Percentiles rank a stretch among this genome's conserved stretches.
Conservation (phyloP, 2,113 vertebrate species). For the Coturnix japonica region DNA sequence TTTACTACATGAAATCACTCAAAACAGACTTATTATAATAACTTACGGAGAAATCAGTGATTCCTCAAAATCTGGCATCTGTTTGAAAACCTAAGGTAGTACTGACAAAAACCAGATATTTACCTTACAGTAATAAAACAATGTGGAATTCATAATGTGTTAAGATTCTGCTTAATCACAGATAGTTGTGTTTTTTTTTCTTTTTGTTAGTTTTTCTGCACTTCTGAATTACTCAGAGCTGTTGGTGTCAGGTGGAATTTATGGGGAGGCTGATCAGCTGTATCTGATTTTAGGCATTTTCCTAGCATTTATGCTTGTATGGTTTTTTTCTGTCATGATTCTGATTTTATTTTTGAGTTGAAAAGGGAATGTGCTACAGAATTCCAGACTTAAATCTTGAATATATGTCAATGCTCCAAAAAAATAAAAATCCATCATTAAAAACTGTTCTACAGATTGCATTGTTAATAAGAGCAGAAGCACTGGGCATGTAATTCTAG, state of each 20-base stretch:
- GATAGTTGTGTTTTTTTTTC: neutral
- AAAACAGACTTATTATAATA: neutral
- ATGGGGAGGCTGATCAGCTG: neutral
- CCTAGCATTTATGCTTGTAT: neutral
- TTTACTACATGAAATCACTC: accelerated
- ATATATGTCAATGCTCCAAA: neutral
- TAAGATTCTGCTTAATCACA: neutral
- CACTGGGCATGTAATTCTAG: neutral
- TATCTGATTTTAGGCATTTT: neutral
- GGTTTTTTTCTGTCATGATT: neutral
- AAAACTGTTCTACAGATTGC: neutral
- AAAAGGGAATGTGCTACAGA: neutral
- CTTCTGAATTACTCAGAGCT: neutral
- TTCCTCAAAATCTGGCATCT: neutral
- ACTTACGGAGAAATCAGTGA: neutral
- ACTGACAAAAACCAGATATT: neutral
- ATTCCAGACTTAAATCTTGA: neutral
- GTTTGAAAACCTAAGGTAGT: neutral
- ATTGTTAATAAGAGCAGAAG: neutral
- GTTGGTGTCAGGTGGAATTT: neutral
- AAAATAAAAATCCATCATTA: neutral
- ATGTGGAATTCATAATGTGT: neutral
- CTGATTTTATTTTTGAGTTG: neutral
- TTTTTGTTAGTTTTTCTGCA: neutral
- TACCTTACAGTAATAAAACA: neutral